Base-by-base conservation (phyloP, 2,888 invertebrate species). In the Agrilus mali region DNA sequence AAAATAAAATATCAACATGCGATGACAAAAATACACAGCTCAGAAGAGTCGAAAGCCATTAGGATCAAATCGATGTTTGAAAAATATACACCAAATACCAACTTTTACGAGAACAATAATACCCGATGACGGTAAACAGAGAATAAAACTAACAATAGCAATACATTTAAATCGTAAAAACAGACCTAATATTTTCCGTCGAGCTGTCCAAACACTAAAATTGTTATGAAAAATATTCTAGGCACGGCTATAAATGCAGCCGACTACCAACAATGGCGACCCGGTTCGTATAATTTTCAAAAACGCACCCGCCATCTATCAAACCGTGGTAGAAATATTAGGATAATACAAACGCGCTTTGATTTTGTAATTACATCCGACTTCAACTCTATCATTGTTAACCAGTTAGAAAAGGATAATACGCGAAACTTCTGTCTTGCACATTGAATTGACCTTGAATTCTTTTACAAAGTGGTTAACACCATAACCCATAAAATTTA, bases 201-300 rank as follows among this genome's bases (percentile, higher is more conserved):
- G 34, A 42, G 37, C 43, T 38, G 20, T 42, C 40, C 37, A 41
- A 50, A 53, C 59, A 56, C 58, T 52, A 53, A 53, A 56, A 55
- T 53, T 55, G 54, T 57, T 55, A 44, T 46, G 46, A 48, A 54
- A 57, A 60, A 56, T 56, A 51, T 58, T 58, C 49, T 52, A 60
- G 59, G 59, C 60, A 62, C 58, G 60, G 62, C 62, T 59, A 58
- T 59, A 60, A 60, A 57, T n/a, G 50, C 54, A 59, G 61, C 63
- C 61, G 60, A 64, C 61, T 61, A 56, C 60, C 56, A 64, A 64
- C 63, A 66, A 66, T 66, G 66, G 66, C 66, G 66, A 64, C 63
- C 63, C 61, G 65, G 64, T 62, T 62, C 57, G 54, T 56, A 57
- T 57, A 60, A 60, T 60, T 60, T 59, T 60, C 55, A 49, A 49